Conservation (phyloP, 2,888 invertebrate species). For the Ormyrus thymus region DNA sequence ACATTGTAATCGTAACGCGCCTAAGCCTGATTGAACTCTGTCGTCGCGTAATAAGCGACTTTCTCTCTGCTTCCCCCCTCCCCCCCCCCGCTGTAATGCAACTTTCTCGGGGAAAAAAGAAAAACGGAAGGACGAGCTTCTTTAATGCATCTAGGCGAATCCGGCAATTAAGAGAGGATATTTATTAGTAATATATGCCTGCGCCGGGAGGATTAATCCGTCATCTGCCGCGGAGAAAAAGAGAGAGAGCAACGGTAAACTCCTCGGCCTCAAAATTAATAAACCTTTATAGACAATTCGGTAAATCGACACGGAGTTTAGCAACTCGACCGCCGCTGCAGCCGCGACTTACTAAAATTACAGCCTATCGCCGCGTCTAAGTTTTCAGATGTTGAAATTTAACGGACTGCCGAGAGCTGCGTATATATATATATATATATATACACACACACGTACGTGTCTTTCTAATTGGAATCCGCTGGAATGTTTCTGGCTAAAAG, state of each 20-base stretch:
- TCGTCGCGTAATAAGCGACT: slow-evolving; percentile 24
- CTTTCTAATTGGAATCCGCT: background rate
- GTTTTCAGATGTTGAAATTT: background rate
- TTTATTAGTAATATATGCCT: too few relatives aligned
- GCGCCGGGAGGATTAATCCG: too few relatives aligned
- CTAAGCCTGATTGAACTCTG: slow-evolving; percentile 20
- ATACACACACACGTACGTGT: too few relatives aligned
- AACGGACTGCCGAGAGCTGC: background rate
- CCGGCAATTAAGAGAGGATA: too few relatives aligned
- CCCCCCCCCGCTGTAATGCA: too few relatives aligned
- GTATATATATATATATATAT: background rate
- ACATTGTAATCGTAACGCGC: background rate
- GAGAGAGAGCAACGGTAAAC: too few relatives aligned
- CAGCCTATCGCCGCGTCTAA: background rate
- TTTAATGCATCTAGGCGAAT: too few relatives aligned
- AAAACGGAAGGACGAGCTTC: too few relatives aligned
- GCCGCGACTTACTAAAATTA: slow-evolving; percentile 1
- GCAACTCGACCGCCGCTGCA: background rate
- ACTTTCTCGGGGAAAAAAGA: too few relatives aligned
- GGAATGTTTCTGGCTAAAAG: slow-evolving; percentile 26
- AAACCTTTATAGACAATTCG: too few relatives aligned
- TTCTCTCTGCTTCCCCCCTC: background rate
- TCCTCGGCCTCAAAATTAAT: too few relatives aligned
- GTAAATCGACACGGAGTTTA: background rate
- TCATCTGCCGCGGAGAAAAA: too few relatives aligned